A percentile compares a stretch with the other conserved stretches of the same genome.
Evolutionary conservation across 2,888 invertebrate genomes (phyloP).

Genomic region (Troides aeacus): DNA sequence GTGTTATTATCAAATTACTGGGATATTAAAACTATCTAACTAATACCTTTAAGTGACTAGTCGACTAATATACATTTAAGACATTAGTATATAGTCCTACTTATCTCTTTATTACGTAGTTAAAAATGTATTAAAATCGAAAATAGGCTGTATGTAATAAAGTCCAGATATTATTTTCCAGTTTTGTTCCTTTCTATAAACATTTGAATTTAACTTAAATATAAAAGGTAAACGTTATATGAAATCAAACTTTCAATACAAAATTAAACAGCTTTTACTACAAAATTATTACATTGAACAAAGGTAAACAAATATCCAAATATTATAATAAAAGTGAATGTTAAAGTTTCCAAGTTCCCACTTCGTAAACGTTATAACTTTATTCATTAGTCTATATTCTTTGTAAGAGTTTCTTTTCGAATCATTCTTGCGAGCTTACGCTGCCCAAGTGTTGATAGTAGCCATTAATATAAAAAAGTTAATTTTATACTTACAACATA

Average conservation of each 20-base stretch:
- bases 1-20: too few relatives aligned
- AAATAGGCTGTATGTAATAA: too few relatives aligned
- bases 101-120: too few relatives aligned
- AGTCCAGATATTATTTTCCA: too few relatives aligned
- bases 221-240: too few relatives aligned
- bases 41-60: too few relatives aligned
- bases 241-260: neutral
- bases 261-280: neutral
- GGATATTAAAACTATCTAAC: too few relatives aligned
- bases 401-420: conserved; percentile 2
- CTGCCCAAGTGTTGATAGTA: neutral
- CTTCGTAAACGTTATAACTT: neutral
- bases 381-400: conserved; percentile 4
- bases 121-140: too few relatives aligned
- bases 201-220: too few relatives aligned
- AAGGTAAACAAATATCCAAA: neutral
- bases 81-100: too few relatives aligned
- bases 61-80: too few relatives aligned
- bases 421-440: neutral
- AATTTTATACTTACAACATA: neutral
- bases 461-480: conserved; percentile 1
- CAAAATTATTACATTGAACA: neutral
- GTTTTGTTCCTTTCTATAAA: too few relatives aligned
- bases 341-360: conserved; percentile 1
- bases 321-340: neutral